Percentiles rank a stretch among this genome's conserved stretches.
Conservation (phyloP, 2,888 invertebrate species). For the Parelbella ahira region DNA sequence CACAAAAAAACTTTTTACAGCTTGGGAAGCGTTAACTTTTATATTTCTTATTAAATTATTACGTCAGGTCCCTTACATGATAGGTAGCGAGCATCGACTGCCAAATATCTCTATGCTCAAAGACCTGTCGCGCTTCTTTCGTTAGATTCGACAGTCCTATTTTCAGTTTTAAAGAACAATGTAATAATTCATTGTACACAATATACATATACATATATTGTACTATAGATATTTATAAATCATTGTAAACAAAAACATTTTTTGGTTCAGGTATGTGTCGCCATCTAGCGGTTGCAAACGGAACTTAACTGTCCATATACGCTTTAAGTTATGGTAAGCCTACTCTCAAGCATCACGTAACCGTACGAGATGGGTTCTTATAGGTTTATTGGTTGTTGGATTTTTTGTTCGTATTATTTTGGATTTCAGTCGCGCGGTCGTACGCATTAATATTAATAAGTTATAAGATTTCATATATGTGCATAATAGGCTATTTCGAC, state of each 20-base stretch:
- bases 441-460: conserved; percentile 16
- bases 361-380: conserved; percentile 9
- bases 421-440: conserved; percentile 15
- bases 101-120: no score
- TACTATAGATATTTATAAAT: not conserved
- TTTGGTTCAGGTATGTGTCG: conserved; percentile 19
- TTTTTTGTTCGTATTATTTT: conserved; percentile 18
- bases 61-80: no score
- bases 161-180: no score
- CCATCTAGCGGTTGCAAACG: conserved; percentile 5
- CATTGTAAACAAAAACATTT: not conserved
- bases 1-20: no score
- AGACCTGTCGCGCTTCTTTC: no score
- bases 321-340: conserved; percentile 14
- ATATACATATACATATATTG: not conserved
- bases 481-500: conserved; percentile 3
- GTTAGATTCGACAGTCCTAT: no score
- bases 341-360: conserved; percentile 7
- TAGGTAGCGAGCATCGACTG: no score
- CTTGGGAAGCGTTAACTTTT: no score
- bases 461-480: conserved; percentile 4
- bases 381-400: conserved; percentile 22
- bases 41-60: no score
- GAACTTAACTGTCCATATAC: conserved; percentile 1
- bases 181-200: no score